Conservation (phyloP, 2,888 invertebrate species). For the Epinotia ramella region DNA sequence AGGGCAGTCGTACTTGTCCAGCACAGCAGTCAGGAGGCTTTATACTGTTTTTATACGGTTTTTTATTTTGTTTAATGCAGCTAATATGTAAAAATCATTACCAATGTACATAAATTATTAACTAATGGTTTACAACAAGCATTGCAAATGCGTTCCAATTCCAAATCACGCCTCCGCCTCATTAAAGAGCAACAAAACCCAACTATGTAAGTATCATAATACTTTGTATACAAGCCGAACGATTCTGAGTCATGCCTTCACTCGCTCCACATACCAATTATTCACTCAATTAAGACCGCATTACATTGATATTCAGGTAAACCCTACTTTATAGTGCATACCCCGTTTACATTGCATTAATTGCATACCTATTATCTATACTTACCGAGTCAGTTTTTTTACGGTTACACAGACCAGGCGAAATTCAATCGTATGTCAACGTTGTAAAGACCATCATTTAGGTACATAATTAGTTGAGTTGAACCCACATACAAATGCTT, state of each 20-base stretch:
- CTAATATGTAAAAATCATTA: too few species aligned
- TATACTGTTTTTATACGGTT: too few species aligned
- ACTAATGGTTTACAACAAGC: neutral
- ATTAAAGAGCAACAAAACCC: slow-evolving; percentile 4
- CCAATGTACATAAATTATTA: slow-evolving; percentile 3
- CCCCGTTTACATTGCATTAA: neutral
- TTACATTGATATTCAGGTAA: slow-evolving; percentile 16
- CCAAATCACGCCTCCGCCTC: neutral
- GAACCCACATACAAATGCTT: too few species aligned
- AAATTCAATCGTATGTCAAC: too few species aligned
- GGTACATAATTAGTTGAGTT: too few species aligned
- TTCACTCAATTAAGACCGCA: slow-evolving; percentile 27
- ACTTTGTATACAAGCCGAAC: slow-evolving; percentile 11
- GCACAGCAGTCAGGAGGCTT: too few species aligned
- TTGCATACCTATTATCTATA: neutral
- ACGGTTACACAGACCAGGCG: too few species aligned
- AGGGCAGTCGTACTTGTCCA: too few species aligned
- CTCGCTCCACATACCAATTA: slow-evolving; percentile 36
- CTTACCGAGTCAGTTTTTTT: too few species aligned
- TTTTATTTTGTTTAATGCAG: too few species aligned
- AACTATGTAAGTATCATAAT: neutral
- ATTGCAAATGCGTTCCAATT: neutral
- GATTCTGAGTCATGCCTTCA: slow-evolving; percentile 23
- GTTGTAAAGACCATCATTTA: too few species aligned
- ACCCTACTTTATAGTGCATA: neutral